Percentiles rank a stretch among this genome's conserved stretches.
Evolutionary conservation across 2,888 invertebrate species (phyloP).

Genomic region (Muschampia plurimacula): DNA sequence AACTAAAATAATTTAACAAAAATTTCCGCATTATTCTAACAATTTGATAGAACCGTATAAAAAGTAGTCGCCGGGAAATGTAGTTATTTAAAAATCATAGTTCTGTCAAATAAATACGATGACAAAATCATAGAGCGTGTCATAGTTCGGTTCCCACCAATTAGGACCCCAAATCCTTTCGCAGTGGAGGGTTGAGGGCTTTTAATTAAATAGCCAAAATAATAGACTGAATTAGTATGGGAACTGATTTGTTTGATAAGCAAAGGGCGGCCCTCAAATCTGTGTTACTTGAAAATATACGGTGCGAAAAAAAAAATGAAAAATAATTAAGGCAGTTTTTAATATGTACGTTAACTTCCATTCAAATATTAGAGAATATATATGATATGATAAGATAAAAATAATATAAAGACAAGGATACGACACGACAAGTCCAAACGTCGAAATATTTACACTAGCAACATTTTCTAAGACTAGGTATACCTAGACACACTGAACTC

Average conservation of each 20-base stretch:
- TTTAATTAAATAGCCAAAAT: slow-evolving; percentile 79
- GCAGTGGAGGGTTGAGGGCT: slow-evolving; percentile 63
- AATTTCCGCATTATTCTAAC: neutral
- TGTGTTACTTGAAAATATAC: slow-evolving; percentile 1
- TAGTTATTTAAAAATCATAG: slow-evolving; percentile 23
- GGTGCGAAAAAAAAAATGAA: neutral
- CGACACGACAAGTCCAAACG: neutral
- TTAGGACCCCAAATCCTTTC: slow-evolving; percentile 69
- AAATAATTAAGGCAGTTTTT: neutral
- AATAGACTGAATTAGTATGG: slow-evolving; percentile 72
- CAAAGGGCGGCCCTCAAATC: slow-evolving; percentile 12
- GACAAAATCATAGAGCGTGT: slow-evolving; percentile 52
- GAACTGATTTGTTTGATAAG: slow-evolving; percentile 60
- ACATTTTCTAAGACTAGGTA: neutral
- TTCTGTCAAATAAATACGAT: slow-evolving; percentile 39
- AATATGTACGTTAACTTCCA: neutral
- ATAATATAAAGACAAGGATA: neutral
- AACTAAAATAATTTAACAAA: neutral
- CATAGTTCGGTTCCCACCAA: slow-evolving; percentile 76
- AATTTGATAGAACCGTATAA: slow-evolving; percentile 6
- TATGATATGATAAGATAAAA: no score
- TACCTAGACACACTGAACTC: neutral
- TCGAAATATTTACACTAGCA: neutral
- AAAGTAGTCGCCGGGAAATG: slow-evolving; percentile 17
- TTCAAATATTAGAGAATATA: neutral